Evolutionary conservation across 2,888 invertebrate species (phyloP).

Genomic region (Ophion ellenae): DNA sequence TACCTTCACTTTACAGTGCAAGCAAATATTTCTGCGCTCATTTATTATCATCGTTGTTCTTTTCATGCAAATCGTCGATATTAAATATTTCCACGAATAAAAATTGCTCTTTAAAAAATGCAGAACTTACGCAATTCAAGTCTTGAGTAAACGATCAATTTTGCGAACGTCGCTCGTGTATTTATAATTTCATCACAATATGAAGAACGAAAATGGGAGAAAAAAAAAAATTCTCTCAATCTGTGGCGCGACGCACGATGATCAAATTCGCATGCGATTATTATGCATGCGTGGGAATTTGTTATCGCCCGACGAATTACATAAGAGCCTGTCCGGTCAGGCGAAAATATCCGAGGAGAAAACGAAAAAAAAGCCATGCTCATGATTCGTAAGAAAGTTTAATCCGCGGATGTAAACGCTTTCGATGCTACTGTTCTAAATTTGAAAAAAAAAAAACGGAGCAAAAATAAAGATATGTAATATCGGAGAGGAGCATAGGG

Average conservation of each 20-base stretch:
- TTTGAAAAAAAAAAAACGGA: neutral
- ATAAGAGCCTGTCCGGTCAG: constrained; percentile 21
- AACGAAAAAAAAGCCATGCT: neutral
- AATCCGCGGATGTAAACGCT: constrained; percentile 12
- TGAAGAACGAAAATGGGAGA: neutral
- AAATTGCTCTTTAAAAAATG: too few relatives aligned
- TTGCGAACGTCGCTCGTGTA: too few relatives aligned
- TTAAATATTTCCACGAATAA: neutral
- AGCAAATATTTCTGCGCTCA: too few relatives aligned
- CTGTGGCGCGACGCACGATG: neutral
- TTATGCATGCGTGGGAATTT: neutral
- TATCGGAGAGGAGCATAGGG: constrained; percentile 33
- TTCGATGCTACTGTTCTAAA: constrained; percentile 18
- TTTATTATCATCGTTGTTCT: neutral
- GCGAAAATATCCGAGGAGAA: constrained; percentile 25
- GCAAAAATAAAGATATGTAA: neutral
- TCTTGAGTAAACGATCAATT: too few relatives aligned
- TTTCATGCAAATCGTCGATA: neutral
- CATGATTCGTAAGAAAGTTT: constrained; percentile 45
- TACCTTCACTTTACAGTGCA: too few relatives aligned
- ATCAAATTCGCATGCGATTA: constrained; percentile 4
- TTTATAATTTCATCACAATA: neutral
- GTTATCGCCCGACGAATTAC: constrained; percentile 4
- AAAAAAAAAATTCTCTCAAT: neutral
- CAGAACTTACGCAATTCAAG: neutral